Evolutionary conservation across 2,113 vertebrate species (phyloP).

Genomic region (Hyla sarda): DNA sequence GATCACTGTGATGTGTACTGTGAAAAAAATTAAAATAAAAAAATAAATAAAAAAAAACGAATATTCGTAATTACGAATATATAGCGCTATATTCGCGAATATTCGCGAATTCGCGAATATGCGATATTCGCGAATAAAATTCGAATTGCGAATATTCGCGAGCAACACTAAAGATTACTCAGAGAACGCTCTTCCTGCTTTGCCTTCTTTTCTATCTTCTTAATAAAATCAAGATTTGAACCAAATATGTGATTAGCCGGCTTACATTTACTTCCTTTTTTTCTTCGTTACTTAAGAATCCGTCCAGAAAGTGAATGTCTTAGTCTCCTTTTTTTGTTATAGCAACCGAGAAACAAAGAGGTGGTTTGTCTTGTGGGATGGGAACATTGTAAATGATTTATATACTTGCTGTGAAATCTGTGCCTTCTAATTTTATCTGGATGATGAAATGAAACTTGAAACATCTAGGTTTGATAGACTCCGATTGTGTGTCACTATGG

Average conservation of each 20-base stretch:
- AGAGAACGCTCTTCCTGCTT: background rate
- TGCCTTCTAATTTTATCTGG: slow-evolving; percentile 57
- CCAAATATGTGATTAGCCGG: slow-evolving; percentile 36
- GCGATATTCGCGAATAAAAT: too few species aligned
- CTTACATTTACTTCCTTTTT: slow-evolving; percentile 38
- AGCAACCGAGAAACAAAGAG: slow-evolving; percentile 49
- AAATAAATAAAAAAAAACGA: too few species aligned
- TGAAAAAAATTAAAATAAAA: too few species aligned
- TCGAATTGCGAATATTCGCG: too few species aligned
- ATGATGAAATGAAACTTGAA: slow-evolving; percentile 54
- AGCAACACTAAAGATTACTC: background rate
- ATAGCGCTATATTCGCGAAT: too few species aligned
- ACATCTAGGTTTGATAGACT: slow-evolving; percentile 36
- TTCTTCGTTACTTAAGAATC: slow-evolving; percentile 27
- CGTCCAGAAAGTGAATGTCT: slow-evolving; percentile 39
- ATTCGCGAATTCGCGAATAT: too few species aligned
- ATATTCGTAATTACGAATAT: too few species aligned
- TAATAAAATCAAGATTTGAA: slow-evolving; percentile 52
- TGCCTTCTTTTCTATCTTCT: slow-evolving; percentile 40
- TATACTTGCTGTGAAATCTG: slow-evolving; percentile 43
- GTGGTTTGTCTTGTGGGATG: slow-evolving; percentile 56
- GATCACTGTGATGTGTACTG: too few species aligned
- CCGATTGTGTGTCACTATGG: slow-evolving; percentile 54
- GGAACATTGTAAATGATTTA: slow-evolving; percentile 58
- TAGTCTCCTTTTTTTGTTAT: slow-evolving; percentile 41